Percentiles rank a stretch among this genome's conserved stretches.
These are phyloP conservation scores for Pachypanchax playfairii DNA, from an alignment of 2,113 vertebrate genomes.

Conservation along the genomic window DNA sequence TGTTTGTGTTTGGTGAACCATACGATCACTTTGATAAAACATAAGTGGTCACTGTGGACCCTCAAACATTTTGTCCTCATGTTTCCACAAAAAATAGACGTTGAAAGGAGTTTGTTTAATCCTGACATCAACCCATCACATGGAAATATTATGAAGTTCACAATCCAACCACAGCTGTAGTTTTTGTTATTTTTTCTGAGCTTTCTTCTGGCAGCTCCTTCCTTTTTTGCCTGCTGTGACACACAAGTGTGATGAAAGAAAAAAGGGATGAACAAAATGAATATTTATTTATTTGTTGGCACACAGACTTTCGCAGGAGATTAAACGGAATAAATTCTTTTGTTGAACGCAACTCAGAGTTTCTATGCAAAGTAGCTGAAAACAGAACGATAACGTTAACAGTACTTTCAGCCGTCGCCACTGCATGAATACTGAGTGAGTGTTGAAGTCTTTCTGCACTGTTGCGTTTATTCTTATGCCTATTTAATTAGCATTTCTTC, in stretches of 20 bases:
- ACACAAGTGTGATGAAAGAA: conserved; percentile 73
- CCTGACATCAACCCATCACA: conserved; percentile 21
- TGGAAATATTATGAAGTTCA: conserved; percentile 56
- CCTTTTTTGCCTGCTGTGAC: conserved; percentile 52
- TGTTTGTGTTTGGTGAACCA: conserved; percentile 47
- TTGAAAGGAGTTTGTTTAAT: conserved; percentile 37
- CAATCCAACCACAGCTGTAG: conserved; percentile 56
- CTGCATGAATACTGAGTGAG: not conserved
- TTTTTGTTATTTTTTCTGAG: conserved; percentile 29
- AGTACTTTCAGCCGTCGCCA: too few relatives aligned
- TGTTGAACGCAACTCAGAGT: conserved; percentile 57
- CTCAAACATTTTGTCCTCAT: conserved; percentile 37
- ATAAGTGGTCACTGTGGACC: conserved; percentile 33
- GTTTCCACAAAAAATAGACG: conserved; percentile 33
- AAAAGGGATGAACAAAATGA: conserved; percentile 58
- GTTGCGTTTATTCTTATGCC: not conserved
- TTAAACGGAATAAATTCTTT: conserved; percentile 57
- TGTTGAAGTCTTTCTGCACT: not conserved
- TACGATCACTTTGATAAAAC: conserved; percentile 47
- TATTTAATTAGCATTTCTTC: not conserved
- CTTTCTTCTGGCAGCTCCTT: conserved; percentile 45
- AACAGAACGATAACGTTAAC: conserved; percentile 50
- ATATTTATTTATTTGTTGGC: conserved; percentile 73
- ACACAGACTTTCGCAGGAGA: conserved; percentile 62
- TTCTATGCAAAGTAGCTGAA: conserved; percentile 53